Conservation (phyloP, 2,113 vertebrate genomes). For the Ondatra zibethicus region DNA sequence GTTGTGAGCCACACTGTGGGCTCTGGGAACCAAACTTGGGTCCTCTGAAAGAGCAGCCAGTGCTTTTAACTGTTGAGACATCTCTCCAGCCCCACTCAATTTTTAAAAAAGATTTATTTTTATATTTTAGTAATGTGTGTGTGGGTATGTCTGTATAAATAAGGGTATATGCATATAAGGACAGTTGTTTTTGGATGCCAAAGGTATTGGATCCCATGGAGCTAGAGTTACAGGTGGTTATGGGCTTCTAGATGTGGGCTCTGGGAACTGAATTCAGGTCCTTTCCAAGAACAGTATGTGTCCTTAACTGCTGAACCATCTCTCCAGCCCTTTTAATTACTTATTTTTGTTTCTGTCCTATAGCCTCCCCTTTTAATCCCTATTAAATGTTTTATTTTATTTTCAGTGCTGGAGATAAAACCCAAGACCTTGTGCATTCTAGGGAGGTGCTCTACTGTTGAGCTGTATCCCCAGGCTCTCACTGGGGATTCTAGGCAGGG, state of each 20-base stretch:
- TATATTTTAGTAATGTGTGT: not conserved
- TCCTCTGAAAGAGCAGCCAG: not conserved
- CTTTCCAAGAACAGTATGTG: not conserved
- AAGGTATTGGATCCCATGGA: not conserved
- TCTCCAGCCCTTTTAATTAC: not conserved
- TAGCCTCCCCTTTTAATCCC: not conserved
- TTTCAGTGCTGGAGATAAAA: not conserved
- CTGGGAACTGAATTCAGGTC: not conserved
- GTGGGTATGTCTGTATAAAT: not conserved
- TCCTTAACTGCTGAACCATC: not conserved
- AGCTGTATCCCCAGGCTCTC: not conserved
- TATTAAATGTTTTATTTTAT: not conserved
- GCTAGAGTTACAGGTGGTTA: not conserved
- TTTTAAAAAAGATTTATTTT: not conserved
- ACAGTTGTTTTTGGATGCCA: not conserved
- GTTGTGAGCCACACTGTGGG: not conserved
- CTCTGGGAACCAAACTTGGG: not conserved
- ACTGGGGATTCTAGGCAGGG: not conserved
- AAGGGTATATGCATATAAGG: not conserved
- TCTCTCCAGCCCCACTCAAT: not conserved
- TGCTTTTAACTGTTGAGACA: not conserved
- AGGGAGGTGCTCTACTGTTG: not conserved
- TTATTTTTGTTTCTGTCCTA: not conserved
- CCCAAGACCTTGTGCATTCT: not conserved
- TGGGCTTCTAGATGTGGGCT: too few species aligned